Conservation (phyloP, 2,113 vertebrate genomes). For the Nothobranchius furzeri region DNA sequence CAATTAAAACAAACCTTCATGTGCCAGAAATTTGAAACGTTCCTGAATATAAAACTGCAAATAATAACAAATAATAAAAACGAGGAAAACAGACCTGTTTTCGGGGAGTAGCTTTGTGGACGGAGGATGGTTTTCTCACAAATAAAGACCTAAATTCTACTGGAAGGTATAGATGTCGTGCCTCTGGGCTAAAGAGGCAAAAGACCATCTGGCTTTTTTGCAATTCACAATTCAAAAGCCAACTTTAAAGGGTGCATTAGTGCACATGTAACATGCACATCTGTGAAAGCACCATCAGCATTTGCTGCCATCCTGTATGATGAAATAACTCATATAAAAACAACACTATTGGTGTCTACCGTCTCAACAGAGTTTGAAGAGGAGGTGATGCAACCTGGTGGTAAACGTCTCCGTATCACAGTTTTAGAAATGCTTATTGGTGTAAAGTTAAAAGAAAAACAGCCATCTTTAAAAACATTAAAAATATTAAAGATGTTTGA, state of each 20-base stretch:
- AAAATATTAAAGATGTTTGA: too few relatives aligned
- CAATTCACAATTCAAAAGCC: background rate
- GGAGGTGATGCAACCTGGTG: background rate
- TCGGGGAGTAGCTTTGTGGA: background rate
- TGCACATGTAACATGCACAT: background rate
- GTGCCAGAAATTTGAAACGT: too few relatives aligned
- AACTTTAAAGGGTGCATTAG: conserved; percentile 1
- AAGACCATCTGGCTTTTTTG: background rate
- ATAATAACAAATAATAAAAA: too few relatives aligned
- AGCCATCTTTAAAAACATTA: too few relatives aligned
- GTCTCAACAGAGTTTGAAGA: background rate
- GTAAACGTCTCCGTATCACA: background rate
- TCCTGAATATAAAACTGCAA: too few relatives aligned
- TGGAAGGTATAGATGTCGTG: background rate
- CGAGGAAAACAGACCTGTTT: too few relatives aligned
- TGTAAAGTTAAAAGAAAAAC: too few relatives aligned
- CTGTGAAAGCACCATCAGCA: background rate
- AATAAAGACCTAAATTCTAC: background rate
- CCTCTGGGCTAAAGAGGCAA: background rate
- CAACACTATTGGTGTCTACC: background rate
- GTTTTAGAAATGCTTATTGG: too few relatives aligned
- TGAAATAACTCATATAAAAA: background rate
- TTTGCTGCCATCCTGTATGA: background rate
- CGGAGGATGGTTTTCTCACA: background rate
- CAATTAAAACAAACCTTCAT: too few relatives aligned